Evolutionary conservation across 2,113 vertebrate species (phyloP).

Genomic region (Burhinus bistriatus): DNA sequence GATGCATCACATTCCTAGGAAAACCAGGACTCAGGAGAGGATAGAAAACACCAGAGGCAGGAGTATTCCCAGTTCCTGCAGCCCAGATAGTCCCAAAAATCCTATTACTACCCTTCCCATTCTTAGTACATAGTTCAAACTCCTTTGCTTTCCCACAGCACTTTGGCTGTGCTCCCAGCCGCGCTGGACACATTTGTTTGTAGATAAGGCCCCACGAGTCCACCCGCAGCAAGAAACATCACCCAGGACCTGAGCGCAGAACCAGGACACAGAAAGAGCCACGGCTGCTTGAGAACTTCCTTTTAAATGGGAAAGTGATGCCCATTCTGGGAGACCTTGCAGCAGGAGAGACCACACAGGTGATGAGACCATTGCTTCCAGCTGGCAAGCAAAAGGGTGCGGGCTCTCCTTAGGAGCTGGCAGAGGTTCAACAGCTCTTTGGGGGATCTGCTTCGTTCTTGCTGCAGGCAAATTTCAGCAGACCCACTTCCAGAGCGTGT

Average conservation of each 20-base stretch:
- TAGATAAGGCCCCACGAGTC: background rate
- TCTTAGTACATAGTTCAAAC: background rate
- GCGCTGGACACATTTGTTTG: background rate
- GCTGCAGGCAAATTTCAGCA: background rate
- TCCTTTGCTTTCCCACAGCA: background rate
- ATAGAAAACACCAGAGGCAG: background rate
- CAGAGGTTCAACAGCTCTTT: background rate
- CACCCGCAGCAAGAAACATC: background rate
- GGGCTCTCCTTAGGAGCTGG: background rate
- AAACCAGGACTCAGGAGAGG: background rate
- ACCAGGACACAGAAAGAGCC: background rate
- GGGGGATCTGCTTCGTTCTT: background rate
- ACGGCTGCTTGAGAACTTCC: background rate
- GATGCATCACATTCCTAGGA: background rate
- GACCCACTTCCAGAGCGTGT: background rate
- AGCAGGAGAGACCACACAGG: background rate
- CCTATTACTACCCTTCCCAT: background rate
- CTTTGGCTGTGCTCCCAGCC: background rate
- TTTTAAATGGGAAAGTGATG: background rate
- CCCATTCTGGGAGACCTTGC: background rate
- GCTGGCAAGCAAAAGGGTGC: background rate
- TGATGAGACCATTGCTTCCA: background rate
- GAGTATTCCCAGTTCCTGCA: background rate
- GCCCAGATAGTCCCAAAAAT: background rate
- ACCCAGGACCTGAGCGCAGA: background rate